Conservation (phyloP, 2,113 vertebrate species). For the Takifugu flavidus region DNA sequence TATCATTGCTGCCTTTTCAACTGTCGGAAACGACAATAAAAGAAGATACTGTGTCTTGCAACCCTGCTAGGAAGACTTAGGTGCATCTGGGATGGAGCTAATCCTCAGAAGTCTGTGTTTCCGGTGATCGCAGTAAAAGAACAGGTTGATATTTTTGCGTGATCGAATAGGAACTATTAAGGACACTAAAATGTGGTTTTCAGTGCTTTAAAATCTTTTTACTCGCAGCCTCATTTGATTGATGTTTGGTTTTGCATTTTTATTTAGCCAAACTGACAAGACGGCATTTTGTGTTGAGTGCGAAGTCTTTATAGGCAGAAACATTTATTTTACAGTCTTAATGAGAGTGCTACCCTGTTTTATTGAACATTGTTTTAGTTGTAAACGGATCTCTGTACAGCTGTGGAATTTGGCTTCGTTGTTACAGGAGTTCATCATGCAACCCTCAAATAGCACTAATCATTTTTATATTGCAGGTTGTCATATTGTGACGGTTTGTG, state of each 20-base stretch:
- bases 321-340: background rate
- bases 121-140: conserved; percentile 11
- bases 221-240: conserved; percentile 2
- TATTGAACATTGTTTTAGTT: background rate
- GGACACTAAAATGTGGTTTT: conserved; percentile 10
- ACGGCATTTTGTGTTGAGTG: background rate
- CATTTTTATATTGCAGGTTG: too few species aligned
- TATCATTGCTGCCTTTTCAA: conserved; percentile 37
- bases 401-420: background rate
- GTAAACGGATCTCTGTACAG: background rate
- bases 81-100: background rate
- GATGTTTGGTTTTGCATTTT: background rate
- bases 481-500: too few species aligned
- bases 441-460: conserved; percentile 10
- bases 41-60: background rate
- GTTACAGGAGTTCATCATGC: conserved; percentile 1
- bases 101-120: conserved; percentile 6
- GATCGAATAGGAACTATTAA: background rate
- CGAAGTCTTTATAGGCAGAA: conserved; percentile 3
- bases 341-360: background rate
- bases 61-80: background rate
- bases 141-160: background rate
- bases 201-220: conserved; percentile 31
- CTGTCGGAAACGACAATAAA: conserved; percentile 7
- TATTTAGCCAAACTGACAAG: background rate